Conservation (phyloP, 2,113 vertebrate genomes). For the Mesocricetus auratus region DNA sequence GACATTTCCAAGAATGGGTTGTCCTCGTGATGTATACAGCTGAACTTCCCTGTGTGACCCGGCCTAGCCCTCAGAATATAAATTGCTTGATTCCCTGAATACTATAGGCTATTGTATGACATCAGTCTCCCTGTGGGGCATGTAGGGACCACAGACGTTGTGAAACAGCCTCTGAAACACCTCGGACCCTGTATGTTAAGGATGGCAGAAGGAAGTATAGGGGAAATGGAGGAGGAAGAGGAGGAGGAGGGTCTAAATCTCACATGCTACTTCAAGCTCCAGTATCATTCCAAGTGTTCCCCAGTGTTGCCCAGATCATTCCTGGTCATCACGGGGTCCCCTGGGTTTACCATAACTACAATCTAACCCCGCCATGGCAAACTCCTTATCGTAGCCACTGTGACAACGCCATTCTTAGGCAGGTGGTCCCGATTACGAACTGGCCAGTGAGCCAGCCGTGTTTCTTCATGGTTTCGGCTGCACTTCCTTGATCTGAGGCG, state of each 20-base stretch:
- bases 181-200: no score
- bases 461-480: neutral
- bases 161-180: neutral
- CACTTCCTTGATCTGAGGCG: neutral
- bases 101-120: no score
- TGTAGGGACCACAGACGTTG: neutral
- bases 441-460: neutral
- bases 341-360: neutral
- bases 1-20: neutral
- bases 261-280: neutral
- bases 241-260: neutral
- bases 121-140: neutral
- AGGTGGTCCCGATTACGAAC: neutral
- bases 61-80: neutral
- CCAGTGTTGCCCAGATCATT: neutral
- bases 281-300: neutral
- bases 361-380: neutral
- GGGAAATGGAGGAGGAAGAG: neutral
- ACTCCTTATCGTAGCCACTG: neutral
- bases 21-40: neutral
- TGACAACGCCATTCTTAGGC: neutral
- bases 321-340: neutral
- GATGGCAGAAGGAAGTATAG: no score
- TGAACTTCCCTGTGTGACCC: neutral
- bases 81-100: neutral